Evolutionary conservation across 2,113 vertebrate genomes (phyloP), one percentile per base, ranked within the genome.

Genomic region (Pachycephala philippinensis): DNA sequence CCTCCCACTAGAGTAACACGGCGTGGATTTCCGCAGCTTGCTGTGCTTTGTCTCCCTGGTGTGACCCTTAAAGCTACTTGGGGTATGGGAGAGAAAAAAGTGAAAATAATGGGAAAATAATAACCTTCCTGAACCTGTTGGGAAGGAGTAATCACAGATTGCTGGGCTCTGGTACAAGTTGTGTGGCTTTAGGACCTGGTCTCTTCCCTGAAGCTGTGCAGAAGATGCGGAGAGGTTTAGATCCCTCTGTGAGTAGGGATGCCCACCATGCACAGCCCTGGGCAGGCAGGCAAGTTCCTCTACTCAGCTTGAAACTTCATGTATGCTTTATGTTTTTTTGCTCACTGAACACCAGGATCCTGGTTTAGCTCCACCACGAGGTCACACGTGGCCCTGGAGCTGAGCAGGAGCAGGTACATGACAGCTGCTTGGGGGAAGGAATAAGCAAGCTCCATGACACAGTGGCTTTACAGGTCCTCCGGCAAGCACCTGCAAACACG

Each of bases 1-100:
- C 15, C 69, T 86, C 28, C 56, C 2, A 4, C 49, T 49, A 64
- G 33, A 84, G 42, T 71, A 74, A 70, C 17, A 15, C 20, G 26
- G 39, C 35, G 33, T 52, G 59, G 57, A 61, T 95, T 93, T 79
- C 63, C 47, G 72, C 31, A 40, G 35, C 80, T 84, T 88, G 74
- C 66, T 70, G 47, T 1, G 3, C 49, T 88, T 53, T 6, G 2
- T 78, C 44, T 79, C 56, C 47, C 87, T 75, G 40, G 20, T 0
- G 3, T 59, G 37, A 78, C 72, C 44, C 75, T 83, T 44, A 26
- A 26, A 63, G 5, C 22, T 80, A 53, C 35, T 37, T 80, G 35
- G 31, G 13, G 7, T 42, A 26, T 24, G 33, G 60, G 47, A 86
- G 11, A 85, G 47, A 33, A 76, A 70, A 82, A 91, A 74, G 26